Base-by-base conservation (phyloP, 2,113 vertebrate species). In the Acinonyx jubatus region DNA sequence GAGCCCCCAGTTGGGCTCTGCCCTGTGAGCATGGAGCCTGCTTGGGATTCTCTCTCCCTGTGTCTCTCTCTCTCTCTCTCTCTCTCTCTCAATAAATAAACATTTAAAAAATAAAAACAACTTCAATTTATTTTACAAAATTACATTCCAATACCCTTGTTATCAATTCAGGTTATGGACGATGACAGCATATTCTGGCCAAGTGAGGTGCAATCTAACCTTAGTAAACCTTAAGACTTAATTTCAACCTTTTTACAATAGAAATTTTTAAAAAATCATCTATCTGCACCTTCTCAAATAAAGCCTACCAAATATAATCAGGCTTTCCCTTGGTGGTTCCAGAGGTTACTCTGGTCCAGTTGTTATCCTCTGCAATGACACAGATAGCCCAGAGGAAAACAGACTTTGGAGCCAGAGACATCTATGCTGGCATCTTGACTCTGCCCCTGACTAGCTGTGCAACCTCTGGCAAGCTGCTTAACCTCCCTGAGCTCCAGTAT, bases 201-300 rank as follows among this genome's bases (percentile, higher is more conserved):
- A 82, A 94, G 3, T 31, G 6, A 89, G 3, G 25, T n/a, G 2
- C 7, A 85, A 61, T 84, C 29, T 63, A 88, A 92, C 13, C 11
- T 80, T 41, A 94, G 85, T 27, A 89, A 86, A 91, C 84, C 29
- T 89, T 76, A 91, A 78, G 36, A 95, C 14, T 82, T 73, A 41
- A 83, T 91, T 88, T 92, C 89, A 93, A 95, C 27, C 10, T 80
- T 18, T 79, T 52, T 80, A 8, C 15, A 94, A 61, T 13, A 31
- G 76, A 48, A 74, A 87, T n/a, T 80, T 65, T 74, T 90, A 13
- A 79, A 84, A 81, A 91, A 36, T 13, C 73, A 76, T 48, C 55
- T 31, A 92, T 38, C 52, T 76, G 19, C 13, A 15, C 1, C 1
- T 82, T 71, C 48, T 79, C 79, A 73, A 73, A 80, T 41, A 69